phyloP scores from a whole-genome alignment of 2,888 invertebrate genomes.

The Sthenelais limicola region DNA sequence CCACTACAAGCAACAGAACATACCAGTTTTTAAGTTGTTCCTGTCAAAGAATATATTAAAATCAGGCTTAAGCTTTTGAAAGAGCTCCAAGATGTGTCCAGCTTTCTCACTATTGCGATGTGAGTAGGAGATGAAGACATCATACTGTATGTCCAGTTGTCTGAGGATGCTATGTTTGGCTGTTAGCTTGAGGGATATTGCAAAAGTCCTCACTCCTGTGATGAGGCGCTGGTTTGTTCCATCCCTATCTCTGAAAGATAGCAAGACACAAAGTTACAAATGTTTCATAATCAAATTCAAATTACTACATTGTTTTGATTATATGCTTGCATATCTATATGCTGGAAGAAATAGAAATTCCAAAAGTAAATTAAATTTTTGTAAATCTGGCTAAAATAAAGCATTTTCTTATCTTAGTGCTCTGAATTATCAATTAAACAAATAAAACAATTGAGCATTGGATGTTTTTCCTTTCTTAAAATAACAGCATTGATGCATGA shows the following conservation, averaged over 20 bases:
- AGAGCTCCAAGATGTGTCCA: slow-evolving; percentile 51
- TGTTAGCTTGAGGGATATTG: background rate
- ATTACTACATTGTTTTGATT: too few species aligned
- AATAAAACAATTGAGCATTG: background rate
- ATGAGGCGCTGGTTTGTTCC: slow-evolving; percentile 17
- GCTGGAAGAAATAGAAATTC: too few species aligned
- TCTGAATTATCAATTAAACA: too few species aligned
- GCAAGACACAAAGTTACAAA: background rate
- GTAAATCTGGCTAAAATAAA: too few species aligned
- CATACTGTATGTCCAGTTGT: slow-evolving; percentile 50
- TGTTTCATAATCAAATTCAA: too few species aligned
- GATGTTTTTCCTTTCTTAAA: background rate
- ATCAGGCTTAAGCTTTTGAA: slow-evolving; percentile 54
- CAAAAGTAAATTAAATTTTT: too few species aligned
- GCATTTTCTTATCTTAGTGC: too few species aligned
- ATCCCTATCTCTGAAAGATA: slow-evolving; percentile 13
- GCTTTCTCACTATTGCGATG: slow-evolving; percentile 58
- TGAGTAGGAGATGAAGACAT: slow-evolving; percentile 68
- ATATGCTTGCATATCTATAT: too few species aligned
- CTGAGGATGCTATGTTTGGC: background rate
- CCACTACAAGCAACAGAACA: background rate
- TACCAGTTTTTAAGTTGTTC: slow-evolving; percentile 64
- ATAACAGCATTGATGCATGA: background rate
- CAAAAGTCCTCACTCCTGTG: slow-evolving; percentile 4
- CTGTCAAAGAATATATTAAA: slow-evolving; percentile 66